Evolutionary conservation across 1,140 invertebrate species (phyloP).

Genomic region (Drosophila repletoides): DNA sequence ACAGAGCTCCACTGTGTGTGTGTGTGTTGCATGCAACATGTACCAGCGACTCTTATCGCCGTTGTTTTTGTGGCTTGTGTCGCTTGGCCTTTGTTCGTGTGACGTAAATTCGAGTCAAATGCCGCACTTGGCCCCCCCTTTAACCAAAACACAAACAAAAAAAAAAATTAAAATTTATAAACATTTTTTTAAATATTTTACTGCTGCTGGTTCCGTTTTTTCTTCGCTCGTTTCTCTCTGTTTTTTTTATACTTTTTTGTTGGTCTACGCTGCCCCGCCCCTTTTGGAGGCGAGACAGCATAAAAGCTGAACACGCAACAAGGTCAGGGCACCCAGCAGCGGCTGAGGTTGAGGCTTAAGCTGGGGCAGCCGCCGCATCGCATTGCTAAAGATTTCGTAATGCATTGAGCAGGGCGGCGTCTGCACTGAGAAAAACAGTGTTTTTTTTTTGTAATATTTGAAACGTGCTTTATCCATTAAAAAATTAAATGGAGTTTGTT

Average conservation of each 20-base stretch:
- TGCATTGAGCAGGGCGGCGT: conserved; percentile 11
- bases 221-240: background rate
- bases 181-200: conserved; percentile 18
- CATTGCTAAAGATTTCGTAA: conserved; percentile 26
- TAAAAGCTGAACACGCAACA: conserved; percentile 47
- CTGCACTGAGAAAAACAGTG: background rate
- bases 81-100: conserved; percentile 56
- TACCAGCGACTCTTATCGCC: background rate
- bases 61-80: conserved; percentile 35
- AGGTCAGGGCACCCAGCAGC: conserved; percentile 56
- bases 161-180: conserved; percentile 16
- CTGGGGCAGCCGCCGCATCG: conserved; percentile 1
- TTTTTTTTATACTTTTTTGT: conserved; percentile 5
- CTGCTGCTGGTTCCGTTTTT: conserved; percentile 8
- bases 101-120: conserved; percentile 71
- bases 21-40: too few relatives aligned
- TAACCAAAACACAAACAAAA: background rate
- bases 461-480: too few relatives aligned
- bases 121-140: conserved; percentile 50
- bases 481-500: too few relatives aligned
- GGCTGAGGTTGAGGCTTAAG: background rate
- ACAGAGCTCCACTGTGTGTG: background rate
- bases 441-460: too few relatives aligned
- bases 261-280: conserved; percentile 19
- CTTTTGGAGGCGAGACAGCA: conserved; percentile 15